Evolutionary conservation across 2,888 invertebrate species (phyloP).

Genomic region (Philhelius pedissequus): DNA sequence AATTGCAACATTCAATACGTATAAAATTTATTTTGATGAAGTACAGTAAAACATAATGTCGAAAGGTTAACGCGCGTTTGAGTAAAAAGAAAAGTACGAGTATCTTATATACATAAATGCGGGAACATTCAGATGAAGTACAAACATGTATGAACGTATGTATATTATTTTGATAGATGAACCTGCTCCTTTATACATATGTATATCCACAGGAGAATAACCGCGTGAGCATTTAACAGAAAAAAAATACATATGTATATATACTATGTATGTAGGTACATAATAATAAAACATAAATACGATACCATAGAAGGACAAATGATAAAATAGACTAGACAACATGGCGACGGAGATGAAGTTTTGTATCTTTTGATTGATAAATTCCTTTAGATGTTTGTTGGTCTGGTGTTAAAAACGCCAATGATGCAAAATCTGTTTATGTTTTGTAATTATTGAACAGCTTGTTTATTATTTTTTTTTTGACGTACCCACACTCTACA

Average conservation of each 20-base stretch:
- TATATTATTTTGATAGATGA: conserved; percentile 28
- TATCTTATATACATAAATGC: conserved; percentile 16
- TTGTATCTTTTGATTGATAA: conserved; percentile 12
- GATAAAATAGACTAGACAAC: conserved; percentile 53
- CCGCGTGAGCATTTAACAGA: not conserved
- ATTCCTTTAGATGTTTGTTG: conserved; percentile 27
- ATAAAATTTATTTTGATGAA: conserved; percentile 19
- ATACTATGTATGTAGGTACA: too few relatives aligned
- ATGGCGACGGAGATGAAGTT: conserved; percentile 35
- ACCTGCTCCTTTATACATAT: conserved; percentile 17
- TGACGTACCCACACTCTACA: not conserved
- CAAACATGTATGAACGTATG: conserved; percentile 43
- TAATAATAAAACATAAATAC: conserved; percentile 21
- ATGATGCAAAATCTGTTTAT: conserved; percentile 51
- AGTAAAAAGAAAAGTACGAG: not conserved
- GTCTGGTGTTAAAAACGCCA: conserved; percentile 30
- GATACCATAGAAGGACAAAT: conserved; percentile 43
- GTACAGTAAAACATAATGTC: conserved; percentile 20
- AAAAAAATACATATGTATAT: too few relatives aligned
- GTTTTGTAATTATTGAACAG: conserved; percentile 21
- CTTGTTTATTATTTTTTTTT: not conserved
- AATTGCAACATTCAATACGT: not conserved
- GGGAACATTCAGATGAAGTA: conserved; percentile 60
- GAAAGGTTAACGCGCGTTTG: conserved; percentile 48
- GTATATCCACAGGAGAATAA: conserved; percentile 35